Evolutionary conservation across 2,888 invertebrate species (phyloP).

Genomic region (Sericinus montela): DNA sequence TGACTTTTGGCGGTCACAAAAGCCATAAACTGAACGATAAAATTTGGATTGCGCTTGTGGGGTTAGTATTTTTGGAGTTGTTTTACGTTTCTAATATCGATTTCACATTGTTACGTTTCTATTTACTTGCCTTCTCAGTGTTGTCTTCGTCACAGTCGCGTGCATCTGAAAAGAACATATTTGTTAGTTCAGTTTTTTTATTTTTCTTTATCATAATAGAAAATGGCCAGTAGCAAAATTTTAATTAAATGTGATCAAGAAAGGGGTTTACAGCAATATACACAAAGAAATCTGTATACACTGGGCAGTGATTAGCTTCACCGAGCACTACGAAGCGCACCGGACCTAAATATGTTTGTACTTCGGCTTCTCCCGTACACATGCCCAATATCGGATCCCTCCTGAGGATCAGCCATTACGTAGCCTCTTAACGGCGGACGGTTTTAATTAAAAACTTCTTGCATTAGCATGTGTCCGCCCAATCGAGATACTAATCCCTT

Average conservation of each 20-base stretch:
- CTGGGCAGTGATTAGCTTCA: slow-evolving; percentile 66
- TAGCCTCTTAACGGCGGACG: slow-evolving; percentile 75
- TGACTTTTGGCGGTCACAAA: slow-evolving; percentile 71
- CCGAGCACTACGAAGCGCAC: slow-evolving; percentile 56
- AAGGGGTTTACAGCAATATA: slow-evolving; percentile 59
- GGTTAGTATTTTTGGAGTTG: slow-evolving; percentile 46
- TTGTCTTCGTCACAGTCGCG: slow-evolving; percentile 57
- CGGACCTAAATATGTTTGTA: slow-evolving; percentile 78
- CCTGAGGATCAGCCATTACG: slow-evolving; percentile 73
- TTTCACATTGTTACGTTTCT: slow-evolving; percentile 29
- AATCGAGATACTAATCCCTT: slow-evolving; percentile 64
- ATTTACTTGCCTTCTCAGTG: slow-evolving; percentile 58
- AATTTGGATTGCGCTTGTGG: slow-evolving; percentile 65
- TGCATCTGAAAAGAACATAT: slow-evolving; percentile 60
- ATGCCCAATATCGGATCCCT: slow-evolving; percentile 71
- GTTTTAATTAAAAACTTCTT: slow-evolving; percentile 80
- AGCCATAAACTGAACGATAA: slow-evolving; percentile 67
- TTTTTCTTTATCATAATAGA: not conserved
- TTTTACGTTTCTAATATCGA: slow-evolving; percentile 34
- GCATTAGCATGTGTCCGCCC: slow-evolving; percentile 73
- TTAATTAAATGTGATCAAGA: slow-evolving; percentile 43
- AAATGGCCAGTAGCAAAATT: slow-evolving; percentile 10
- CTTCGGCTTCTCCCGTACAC: slow-evolving; percentile 66
- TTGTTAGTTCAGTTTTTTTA: not conserved
- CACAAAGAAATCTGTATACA: slow-evolving; percentile 49